Evolutionary conservation across 2,113 vertebrate genomes (phyloP).

Genomic region (Boleophthalmus pectinirostris): DNA sequence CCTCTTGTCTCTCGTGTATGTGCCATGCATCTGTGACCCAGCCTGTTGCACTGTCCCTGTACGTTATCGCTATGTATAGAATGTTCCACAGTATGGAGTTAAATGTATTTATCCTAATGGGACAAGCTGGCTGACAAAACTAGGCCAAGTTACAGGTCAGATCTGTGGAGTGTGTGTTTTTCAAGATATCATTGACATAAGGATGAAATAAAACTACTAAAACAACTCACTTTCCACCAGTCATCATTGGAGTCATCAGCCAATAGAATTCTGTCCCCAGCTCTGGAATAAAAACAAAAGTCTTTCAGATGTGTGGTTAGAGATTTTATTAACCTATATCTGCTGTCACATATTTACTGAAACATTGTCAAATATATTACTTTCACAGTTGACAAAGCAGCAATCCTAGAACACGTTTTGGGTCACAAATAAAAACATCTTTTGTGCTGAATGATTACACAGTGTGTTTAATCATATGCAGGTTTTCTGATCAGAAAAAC

Average conservation of each 20-base stretch:
- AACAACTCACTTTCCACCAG: constrained; percentile 94
- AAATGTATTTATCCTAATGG: no score
- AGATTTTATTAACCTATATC: no score
- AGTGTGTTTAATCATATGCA: constrained; percentile 21
- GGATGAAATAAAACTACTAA: not conserved
- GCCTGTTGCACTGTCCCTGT: constrained; percentile 1
- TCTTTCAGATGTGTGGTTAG: no score
- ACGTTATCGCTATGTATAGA: not conserved
- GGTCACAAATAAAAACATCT: not conserved
- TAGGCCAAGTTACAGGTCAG: no score
- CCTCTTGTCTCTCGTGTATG: constrained; percentile 53
- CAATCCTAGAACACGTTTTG: no score
- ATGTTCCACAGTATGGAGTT: not conserved
- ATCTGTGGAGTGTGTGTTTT: no score
- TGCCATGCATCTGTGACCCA: constrained; percentile 20
- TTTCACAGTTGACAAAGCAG: no score
- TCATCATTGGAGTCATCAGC: constrained; percentile 93
- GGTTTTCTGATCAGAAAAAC: constrained; percentile 50
- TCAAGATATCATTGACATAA: no score
- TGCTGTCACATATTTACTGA: no score
- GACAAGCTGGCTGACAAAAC: no score
- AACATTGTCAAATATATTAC: not conserved
- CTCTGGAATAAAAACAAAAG: constrained; percentile 70
- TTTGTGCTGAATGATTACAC: not conserved
- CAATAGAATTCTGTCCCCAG: constrained; percentile 91